Evolutionary conservation across 2,797 vertebrate genomes (phyloP).

Genomic region (Macrochelys suwanniensis): DNA sequence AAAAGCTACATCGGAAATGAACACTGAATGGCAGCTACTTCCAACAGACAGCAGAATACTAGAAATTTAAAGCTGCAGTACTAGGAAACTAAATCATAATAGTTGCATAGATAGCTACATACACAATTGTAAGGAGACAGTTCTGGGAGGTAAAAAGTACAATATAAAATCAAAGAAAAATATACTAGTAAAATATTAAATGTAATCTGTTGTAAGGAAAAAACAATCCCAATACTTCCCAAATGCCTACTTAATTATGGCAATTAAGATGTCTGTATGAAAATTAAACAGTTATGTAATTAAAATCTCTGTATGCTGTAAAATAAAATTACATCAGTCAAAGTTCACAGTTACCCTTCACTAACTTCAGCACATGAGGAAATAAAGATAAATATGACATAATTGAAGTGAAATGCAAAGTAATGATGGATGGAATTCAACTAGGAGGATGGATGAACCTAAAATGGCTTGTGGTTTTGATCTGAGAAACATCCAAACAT

Average conservation of each 20-base stretch:
- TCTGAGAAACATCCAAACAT: background rate
- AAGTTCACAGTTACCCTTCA: background rate
- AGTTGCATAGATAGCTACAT: background rate
- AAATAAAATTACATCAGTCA: conserved; percentile 13
- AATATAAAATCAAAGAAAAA: conserved; percentile 3
- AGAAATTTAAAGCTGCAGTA: background rate
- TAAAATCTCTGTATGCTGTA: background rate
- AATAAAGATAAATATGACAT: background rate
- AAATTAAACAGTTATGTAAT: conserved; percentile 17
- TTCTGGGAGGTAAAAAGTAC: background rate
- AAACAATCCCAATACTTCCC: background rate
- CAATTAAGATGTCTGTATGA: background rate
- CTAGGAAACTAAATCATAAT: background rate
- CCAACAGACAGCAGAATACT: background rate
- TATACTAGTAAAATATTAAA: background rate
- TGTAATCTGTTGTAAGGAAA: background rate
- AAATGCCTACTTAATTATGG: background rate
- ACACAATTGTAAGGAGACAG: background rate
- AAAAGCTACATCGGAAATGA: background rate
- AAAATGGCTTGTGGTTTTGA: background rate
- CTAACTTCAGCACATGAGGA: background rate
- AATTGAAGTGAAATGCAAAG: background rate
- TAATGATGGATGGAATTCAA: background rate
- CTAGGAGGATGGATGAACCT: background rate
- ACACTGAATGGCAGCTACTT: background rate